These are phyloP conservation scores for Percopsis transmontana DNA, from an alignment of 2,113 vertebrate genomes.

Conservation along the genomic window DNA sequence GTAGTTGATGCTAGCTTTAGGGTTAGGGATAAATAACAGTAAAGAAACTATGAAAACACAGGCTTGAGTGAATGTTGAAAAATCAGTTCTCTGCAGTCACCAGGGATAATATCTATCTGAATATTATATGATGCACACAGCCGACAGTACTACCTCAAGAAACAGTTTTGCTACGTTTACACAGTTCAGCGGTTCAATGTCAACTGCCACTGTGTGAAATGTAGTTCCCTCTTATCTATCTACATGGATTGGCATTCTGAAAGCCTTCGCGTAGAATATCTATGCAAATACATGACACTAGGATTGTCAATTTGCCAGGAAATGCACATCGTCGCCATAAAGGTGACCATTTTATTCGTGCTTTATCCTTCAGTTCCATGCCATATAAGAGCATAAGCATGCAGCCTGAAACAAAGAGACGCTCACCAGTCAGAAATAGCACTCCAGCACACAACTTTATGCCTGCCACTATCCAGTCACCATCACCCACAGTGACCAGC, in stretches of 20 bases:
- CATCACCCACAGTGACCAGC: constrained; percentile 12
- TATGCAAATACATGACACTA: neutral
- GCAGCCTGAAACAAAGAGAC: neutral
- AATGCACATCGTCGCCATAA: neutral
- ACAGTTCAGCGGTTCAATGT: too few relatives aligned
- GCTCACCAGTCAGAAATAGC: neutral
- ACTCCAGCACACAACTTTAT: neutral
- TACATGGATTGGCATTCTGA: neutral
- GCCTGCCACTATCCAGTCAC: constrained; percentile 8
- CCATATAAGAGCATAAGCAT: neutral
- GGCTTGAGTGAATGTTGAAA: too few relatives aligned
- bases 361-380: neutral
- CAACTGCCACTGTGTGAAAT: too few relatives aligned
- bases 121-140: too few relatives aligned
- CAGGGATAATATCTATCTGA: too few relatives aligned
- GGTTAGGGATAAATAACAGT: too few relatives aligned
- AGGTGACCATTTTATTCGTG: neutral
- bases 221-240: neutral
- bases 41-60: too few relatives aligned
- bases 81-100: too few relatives aligned
- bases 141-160: too few relatives aligned
- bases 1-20: too few relatives aligned
- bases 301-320: neutral
- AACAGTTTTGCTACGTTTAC: too few relatives aligned
- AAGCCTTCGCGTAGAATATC: neutral